These are phyloP conservation scores for Plecturocebus donacophilus DNA, from an alignment of 2,113 vertebrate species.

Conservation along the genomic window DNA sequence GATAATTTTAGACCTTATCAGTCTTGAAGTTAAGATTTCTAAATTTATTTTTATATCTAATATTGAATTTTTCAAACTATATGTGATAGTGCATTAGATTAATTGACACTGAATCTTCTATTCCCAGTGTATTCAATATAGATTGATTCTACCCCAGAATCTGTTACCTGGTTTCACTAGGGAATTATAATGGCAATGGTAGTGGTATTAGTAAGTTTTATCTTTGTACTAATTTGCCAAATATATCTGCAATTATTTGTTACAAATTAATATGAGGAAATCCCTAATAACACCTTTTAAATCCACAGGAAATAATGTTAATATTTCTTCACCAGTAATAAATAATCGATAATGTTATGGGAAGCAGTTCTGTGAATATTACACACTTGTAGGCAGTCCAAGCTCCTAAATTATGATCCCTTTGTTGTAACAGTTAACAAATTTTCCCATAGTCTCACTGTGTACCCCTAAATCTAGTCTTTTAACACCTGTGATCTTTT, in stretches of 20 bases:
- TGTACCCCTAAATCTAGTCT: neutral
- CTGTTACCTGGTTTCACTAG: neutral
- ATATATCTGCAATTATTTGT: neutral
- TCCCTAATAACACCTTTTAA: neutral
- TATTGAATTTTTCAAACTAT: neutral
- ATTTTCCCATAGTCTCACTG: neutral
- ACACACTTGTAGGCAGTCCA: neutral
- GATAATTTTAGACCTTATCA: too few species aligned
- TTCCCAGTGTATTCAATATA: neutral
- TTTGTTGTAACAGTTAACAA: neutral
- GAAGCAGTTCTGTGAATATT: neutral
- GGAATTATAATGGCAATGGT: neutral
- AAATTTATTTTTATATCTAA: constrained; percentile 8
- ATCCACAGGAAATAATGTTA: neutral
- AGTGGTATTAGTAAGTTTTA: neutral
- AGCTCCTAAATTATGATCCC: neutral
- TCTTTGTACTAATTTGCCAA: neutral
- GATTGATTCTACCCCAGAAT: neutral
- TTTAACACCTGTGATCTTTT: neutral
- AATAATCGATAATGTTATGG: neutral
- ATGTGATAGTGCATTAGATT: neutral
- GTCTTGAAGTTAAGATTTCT: neutral
- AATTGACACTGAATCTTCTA: neutral
- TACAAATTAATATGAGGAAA: neutral
- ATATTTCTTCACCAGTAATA: neutral